Conservation (phyloP, 2,113 vertebrate species). For the Kobus ellipsiprymnus region DNA sequence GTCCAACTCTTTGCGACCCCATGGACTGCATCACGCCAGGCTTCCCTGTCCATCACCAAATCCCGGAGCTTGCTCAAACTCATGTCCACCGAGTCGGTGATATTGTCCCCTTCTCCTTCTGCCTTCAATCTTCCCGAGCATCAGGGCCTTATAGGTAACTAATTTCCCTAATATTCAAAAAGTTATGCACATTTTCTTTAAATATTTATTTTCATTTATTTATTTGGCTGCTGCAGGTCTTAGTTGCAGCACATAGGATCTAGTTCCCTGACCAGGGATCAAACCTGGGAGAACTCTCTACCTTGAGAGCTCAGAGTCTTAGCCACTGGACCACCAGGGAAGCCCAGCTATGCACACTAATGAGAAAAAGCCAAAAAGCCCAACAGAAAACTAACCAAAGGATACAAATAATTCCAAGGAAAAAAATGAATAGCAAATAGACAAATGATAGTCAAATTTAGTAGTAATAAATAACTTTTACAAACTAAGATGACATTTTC, state of each 20-base stretch:
- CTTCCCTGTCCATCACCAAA: not conserved
- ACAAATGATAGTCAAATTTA: not conserved
- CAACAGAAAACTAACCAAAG: not conserved
- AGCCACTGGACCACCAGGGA: not conserved
- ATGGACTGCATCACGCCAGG: not conserved
- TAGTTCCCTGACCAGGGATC: not conserved
- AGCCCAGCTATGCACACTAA: not conserved
- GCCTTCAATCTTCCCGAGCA: not conserved
- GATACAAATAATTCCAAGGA: not conserved
- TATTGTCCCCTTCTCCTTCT: not conserved
- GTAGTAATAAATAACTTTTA: not conserved
- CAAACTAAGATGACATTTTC: not conserved
- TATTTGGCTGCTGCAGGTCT: not conserved
- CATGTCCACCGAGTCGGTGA: not conserved
- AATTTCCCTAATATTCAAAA: constrained; percentile 13
- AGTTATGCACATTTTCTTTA: not conserved
- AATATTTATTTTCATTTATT: not conserved
- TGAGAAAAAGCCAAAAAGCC: not conserved
- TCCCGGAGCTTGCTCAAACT: not conserved
- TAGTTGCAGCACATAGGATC: not conserved
- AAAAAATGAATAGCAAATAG: not conserved
- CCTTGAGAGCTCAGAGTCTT: not conserved
- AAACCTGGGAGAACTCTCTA: not conserved
- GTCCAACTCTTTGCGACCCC: not conserved
- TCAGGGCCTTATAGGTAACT: not conserved